Evolutionary conservation across 2,888 invertebrate species (phyloP), one percentile per base, ranked within the genome.

Genomic region (Ichneumon xanthorius): DNA sequence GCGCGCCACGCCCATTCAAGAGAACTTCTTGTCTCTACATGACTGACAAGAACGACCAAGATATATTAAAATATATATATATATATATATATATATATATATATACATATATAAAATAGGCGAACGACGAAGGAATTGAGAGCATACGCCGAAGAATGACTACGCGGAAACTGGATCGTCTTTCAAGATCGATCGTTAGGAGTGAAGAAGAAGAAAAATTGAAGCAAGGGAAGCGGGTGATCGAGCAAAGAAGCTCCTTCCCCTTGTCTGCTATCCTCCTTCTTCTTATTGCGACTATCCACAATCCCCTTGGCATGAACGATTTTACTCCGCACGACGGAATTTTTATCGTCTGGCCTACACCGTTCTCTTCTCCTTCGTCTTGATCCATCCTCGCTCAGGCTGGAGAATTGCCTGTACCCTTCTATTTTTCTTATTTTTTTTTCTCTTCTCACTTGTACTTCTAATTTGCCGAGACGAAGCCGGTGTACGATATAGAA

Each of bases 181-280:
- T 82, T 82, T 85, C 85, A 85, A 65, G 85, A 81, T 85, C 70
- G 85, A 81, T 85, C 78, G 78, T 85, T 82, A 75, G 75, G 80
- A 84, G 80, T 50, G 58, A 77, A 73, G 55, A 68, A 68, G 58
- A 77, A 67, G 55, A 53, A 71, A 53, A 71, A 11, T n/a, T 9
- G 30, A 71, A 71, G 53, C 48, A 11, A 50, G 30, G 50, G 33
- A 71, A 48, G 75, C 61, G 75, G 80, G 75, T 53, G 75, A 80
- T 75, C 79, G 71, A 80, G 75, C 84, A 67, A 76, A 55, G 73
- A 48, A 72, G 68, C 72, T 58, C 58, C 61, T 68, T 68, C 80
- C 84, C 22, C 68, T 72, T 78, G 50, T 70, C 61, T 78, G 72
- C 67, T 68, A 22, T 40, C 73, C 68, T 68, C 19, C 22, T 40